phyloP scores from a whole-genome alignment of 2,113 vertebrate genomes.

The Cercopithecus mona region DNA sequence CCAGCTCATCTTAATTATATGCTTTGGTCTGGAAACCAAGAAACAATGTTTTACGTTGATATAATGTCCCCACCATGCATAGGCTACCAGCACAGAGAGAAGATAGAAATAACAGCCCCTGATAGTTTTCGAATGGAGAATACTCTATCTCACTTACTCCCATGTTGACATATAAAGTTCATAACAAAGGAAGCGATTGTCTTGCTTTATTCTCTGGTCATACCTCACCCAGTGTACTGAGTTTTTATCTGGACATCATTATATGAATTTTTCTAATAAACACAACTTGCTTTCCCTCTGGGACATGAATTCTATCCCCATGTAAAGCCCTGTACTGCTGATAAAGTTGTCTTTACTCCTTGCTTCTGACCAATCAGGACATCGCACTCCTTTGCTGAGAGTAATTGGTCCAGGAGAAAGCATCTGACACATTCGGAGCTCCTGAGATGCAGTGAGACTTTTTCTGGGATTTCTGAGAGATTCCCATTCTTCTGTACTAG shows the following conservation, averaged over 20 bases:
- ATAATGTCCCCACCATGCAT: background rate
- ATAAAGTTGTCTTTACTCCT: background rate
- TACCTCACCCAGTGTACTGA: background rate
- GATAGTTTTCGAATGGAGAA: background rate
- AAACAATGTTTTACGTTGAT: background rate
- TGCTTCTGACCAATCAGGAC: background rate
- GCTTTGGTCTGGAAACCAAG: background rate
- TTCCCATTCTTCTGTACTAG: background rate
- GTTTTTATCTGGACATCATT: background rate
- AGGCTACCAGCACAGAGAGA: background rate
- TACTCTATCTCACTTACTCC: background rate
- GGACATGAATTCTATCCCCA: background rate
- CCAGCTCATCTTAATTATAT: background rate
- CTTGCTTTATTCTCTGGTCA: background rate
- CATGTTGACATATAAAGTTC: background rate
- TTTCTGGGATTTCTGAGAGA: slow-evolving; percentile 8
- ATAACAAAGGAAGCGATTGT: background rate
- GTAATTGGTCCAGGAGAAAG: background rate
- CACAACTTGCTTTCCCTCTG: background rate
- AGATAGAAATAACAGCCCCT: background rate
- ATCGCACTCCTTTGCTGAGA: background rate
- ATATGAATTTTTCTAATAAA: background rate
- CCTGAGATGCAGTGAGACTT: background rate
- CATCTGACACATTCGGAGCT: background rate
- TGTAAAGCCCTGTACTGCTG: background rate